Base-by-base conservation (phyloP, 2,888 invertebrate genomes). In the Branchellion lobata region DNA sequence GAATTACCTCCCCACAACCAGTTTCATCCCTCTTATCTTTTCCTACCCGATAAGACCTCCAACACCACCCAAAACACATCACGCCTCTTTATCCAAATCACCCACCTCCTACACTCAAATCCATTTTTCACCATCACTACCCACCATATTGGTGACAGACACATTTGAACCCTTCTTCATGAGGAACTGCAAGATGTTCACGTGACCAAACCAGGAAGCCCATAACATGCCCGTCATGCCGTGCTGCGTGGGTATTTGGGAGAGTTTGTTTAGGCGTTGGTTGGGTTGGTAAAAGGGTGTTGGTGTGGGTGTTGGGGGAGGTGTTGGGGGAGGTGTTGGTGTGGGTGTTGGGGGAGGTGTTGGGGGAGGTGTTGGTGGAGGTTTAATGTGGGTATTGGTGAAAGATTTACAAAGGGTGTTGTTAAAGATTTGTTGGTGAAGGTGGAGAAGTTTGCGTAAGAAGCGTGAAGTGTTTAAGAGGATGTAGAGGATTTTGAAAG, bases 121-220 rank as follows among this genome's bases (percentile, higher is more conserved):
- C 61, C 5, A 57, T 40, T 40, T 14, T 31, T 21, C 27, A n/a
- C 21, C 11, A 1, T n/a, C 72, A 1, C 18, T 21, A 72, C 27
- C 79, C 69, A 88, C 88, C 85, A 86, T 87, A 81, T 88, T 88
- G 27, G 85, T 84, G 65, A 85, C 85, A 47, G 84, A 82, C 68
- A 85, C 84, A 78, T 86, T 86, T 72, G 87, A 86, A 78, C 88
- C 88, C 27, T 84, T 84, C 34, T 86, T 86, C 47, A 88, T 85
- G 65, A 88, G 83, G 21, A 85, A 82, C 73, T 86, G 85, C 21
- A 88, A 82, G 21, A 85, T 85, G 21, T 86, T 85, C 78, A 85
- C 83, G 81, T 88, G 88, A 31, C 88, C 88, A 81, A 86, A 87
- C 85, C 86, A 86, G 2, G 87, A 86, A 33, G 87, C 85, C 87